phyloP scores from a whole-genome alignment of 2,113 vertebrate genomes.

The Orthonyx spaldingii region DNA sequence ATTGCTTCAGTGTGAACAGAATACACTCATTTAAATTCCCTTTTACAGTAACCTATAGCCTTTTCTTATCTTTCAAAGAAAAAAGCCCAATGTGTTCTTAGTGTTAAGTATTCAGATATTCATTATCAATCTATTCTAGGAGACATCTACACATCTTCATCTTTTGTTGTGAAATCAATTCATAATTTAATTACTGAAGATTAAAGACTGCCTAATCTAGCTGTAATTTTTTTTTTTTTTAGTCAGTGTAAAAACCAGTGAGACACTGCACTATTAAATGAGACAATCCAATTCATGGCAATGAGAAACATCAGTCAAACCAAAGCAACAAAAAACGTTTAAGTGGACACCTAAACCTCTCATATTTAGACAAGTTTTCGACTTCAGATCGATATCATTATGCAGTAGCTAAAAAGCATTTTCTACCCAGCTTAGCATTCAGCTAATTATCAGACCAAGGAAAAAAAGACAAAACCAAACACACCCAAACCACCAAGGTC shows the following conservation, averaged over 20 bases:
- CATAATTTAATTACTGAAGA: constrained; percentile 16
- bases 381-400: background rate
- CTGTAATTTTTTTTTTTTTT: background rate
- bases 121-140: background rate
- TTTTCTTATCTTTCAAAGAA: background rate
- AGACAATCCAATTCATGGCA: background rate
- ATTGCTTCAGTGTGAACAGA: background rate
- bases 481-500: background rate
- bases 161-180: background rate
- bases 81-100: background rate
- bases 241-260: background rate
- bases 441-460: background rate
- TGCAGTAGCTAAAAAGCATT: background rate
- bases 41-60: background rate
- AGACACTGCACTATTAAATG: background rate
- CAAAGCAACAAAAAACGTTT: background rate
- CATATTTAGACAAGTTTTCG: background rate
- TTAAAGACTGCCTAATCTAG: background rate
- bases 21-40: background rate
- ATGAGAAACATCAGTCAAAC: background rate
- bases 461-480: background rate
- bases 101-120: background rate
- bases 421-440: background rate
- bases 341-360: background rate
- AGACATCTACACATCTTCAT: background rate